Evolutionary conservation across 1,140 invertebrate genomes (phyloP).

Genomic region (Papilio aristodemus): DNA sequence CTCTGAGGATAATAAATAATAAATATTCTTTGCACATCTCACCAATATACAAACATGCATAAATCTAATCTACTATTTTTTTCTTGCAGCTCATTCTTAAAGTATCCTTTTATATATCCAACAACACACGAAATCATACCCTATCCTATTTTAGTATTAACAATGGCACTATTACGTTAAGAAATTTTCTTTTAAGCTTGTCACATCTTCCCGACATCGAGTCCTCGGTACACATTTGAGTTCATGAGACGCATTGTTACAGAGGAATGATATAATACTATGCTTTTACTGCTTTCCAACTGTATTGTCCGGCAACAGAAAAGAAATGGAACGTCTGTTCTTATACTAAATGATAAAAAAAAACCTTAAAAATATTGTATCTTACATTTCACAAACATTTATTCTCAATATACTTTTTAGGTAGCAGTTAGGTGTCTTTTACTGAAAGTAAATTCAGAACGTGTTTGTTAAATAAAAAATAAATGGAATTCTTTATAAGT

Average conservation of each 20-base stretch:
- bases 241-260: constrained; percentile 23
- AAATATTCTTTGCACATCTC: too few species aligned
- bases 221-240: constrained; percentile 21
- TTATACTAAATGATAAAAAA: constrained; percentile 4
- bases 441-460: too few species aligned
- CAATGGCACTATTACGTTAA: constrained; percentile 18
- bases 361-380: background rate
- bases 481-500: too few species aligned
- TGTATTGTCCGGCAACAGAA: constrained; percentile 11
- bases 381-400: background rate
- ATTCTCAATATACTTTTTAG: background rate
- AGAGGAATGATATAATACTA: constrained; percentile 21
- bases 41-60: too few species aligned
- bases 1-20: too few species aligned
- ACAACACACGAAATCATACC: background rate
- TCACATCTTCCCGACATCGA: constrained; percentile 20
- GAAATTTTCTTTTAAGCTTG: constrained; percentile 22
- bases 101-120: background rate
- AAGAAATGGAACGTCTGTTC: constrained; percentile 9
- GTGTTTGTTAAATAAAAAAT: too few species aligned
- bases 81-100: background rate
- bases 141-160: background rate
- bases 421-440: too few species aligned
- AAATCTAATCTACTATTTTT: too few species aligned
- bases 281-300: constrained; percentile 20